A percentile compares a stretch with the other conserved stretches of the same genome.
Conservation (phyloP, 2,797 vertebrate genomes). For the Neosalanx taihuensis region DNA sequence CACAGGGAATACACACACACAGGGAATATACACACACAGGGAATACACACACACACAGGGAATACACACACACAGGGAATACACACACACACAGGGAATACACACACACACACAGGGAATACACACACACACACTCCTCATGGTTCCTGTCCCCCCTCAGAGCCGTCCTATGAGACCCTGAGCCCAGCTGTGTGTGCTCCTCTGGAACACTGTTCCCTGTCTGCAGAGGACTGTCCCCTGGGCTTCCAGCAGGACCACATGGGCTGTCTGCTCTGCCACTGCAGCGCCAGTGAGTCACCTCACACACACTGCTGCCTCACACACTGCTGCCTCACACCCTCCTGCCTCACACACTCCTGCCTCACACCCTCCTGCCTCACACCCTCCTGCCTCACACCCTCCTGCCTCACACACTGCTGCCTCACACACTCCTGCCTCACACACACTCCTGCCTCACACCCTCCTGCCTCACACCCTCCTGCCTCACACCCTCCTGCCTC, state of each 20-base stretch:
- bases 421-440: no score
- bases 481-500: no score
- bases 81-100: neutral
- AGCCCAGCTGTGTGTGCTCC: slow-evolving; percentile 76
- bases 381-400: slow-evolving; percentile 10
- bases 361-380: neutral
- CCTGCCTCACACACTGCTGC: neutral
- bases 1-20: slow-evolving; percentile 8
- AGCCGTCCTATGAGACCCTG: slow-evolving; percentile 79
- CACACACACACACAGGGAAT: no score
- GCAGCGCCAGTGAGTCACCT: slow-evolving; percentile 73
- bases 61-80: neutral
- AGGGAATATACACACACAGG: neutral
- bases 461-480: no score
- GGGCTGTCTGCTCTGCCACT: slow-evolving; percentile 80
- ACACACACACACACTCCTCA: neutral
- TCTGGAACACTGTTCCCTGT: slow-evolving; percentile 77
- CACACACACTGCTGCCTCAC: neutral
- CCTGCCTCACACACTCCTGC: slow-evolving; percentile 1
- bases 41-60: neutral
- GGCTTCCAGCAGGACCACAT: slow-evolving; percentile 77
- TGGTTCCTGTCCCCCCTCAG: slow-evolving; percentile 49
- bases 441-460: neutral
- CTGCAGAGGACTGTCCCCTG: slow-evolving; percentile 71
- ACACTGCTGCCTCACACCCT: no score